Conservation (phyloP, 2,888 invertebrate species). For the Choristoneura rosaceana region DNA sequence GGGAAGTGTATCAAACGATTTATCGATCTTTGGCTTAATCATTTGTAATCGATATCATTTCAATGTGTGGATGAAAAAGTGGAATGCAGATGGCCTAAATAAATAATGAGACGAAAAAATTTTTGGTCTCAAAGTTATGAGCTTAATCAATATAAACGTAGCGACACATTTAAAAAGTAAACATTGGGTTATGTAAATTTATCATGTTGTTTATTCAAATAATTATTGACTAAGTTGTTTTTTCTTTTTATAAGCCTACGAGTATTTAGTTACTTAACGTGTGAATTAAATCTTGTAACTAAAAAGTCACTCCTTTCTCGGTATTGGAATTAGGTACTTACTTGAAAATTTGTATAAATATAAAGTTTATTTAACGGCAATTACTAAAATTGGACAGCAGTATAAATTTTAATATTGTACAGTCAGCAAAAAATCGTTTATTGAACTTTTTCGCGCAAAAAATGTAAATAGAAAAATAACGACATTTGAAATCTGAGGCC, state of each 20-base stretch:
- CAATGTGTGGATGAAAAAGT: slow-evolving; percentile 52
- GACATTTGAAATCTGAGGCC: no score
- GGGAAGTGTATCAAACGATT: slow-evolving; percentile 50
- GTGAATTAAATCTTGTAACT: no score
- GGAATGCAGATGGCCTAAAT: slow-evolving; percentile 60
- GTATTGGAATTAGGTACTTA: no score
- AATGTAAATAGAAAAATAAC: no score
- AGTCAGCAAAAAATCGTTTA: no score
- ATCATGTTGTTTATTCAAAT: slow-evolving; percentile 9
- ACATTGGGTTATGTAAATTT: slow-evolving; percentile 3
- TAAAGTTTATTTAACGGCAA: no score
- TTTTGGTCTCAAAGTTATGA: slow-evolving; percentile 40
- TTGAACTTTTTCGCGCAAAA: no score
- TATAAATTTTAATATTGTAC: no score
- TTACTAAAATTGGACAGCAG: no score
- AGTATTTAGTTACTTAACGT: background rate
- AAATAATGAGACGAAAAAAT: slow-evolving; percentile 55
- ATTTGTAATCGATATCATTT: slow-evolving; percentile 61
- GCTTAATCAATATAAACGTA: slow-evolving; percentile 27
- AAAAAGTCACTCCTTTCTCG: no score
- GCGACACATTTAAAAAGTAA: slow-evolving; percentile 27
- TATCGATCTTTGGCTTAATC: slow-evolving; percentile 58
- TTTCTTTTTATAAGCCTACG: background rate
- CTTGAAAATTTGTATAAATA: no score
- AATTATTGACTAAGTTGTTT: background rate